Base-by-base conservation (phyloP, 2,797 vertebrate species). In the Cossypha heuglini region DNA sequence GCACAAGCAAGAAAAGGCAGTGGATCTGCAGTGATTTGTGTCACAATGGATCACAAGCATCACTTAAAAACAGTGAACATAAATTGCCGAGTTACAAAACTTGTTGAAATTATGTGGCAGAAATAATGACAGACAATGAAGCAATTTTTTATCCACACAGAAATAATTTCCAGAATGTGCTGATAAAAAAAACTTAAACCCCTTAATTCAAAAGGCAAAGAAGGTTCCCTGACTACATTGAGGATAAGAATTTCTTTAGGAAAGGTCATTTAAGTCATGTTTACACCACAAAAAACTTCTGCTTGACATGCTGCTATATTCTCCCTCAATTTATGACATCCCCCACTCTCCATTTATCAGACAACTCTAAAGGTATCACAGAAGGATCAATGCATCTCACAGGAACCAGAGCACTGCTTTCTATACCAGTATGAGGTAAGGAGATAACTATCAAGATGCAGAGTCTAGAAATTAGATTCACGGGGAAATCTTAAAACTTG, bases 11-110 rank as follows among this genome's bases (percentile, higher is more conserved):
- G 51, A 86, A 81, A 87, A 88, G 55, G 42, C 52, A 88, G 38
- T 43, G 59, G 33, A 72, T 55, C 64, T 63, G n/a, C 24, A 55
- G 28, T n/a, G 74, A 84, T 93, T 88, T 87, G 31, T 35, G 43
- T 38, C 89, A 96, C 49, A 76, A 74, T 77, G 45, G 45, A 89
- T 83, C 69, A 82, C 61, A 88, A 94, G 84, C 29, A 66, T 52
- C 67, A 68, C 85, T 90, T 79, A 52, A 82, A 88, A 77, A 59
- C 31, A 83, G 25, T 29, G 67, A 86, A 88, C 31, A 24, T 52
- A 76, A 91, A 91, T 57, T 75, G 46, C 42, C 72, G 87, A 67
- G 77, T 77, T 88, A 77, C 67, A 95, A 96, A 94, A 85, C 49
- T 77, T 66, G 45, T 38, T 57, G 63, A 88, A 93, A 88, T 52